These are phyloP conservation scores for Istiophorus platypterus DNA, from an alignment of 2,113 vertebrate species.

Conservation along the genomic window DNA sequence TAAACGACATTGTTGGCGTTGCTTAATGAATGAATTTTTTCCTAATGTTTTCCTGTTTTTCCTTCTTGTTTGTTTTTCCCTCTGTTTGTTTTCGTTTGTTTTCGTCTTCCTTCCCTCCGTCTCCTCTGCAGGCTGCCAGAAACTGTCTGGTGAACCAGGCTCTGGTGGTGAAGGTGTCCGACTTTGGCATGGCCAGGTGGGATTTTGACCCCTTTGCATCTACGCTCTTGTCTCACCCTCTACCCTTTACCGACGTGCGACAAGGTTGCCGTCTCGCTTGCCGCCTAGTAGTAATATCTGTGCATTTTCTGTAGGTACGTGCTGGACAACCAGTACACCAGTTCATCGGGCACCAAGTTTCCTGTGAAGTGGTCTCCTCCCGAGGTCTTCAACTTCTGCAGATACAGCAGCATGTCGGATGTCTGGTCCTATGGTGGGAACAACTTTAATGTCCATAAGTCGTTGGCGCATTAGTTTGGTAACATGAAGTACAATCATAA, in stretches of 20 bases:
- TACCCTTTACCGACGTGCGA: not conserved
- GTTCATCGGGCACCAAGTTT: slow-evolving; percentile 93
- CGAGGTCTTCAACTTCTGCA: slow-evolving; percentile 94
- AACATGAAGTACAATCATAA: not conserved
- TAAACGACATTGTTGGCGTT: too few relatives aligned
- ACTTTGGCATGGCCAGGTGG: slow-evolving; percentile 98
- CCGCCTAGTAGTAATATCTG: not conserved
- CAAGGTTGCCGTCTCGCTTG: not conserved
- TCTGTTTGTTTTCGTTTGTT: too few relatives aligned
- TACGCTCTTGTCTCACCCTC: too few relatives aligned
- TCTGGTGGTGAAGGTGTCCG: slow-evolving; percentile 93
- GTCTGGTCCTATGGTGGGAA: slow-evolving; percentile 94
- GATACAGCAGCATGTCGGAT: slow-evolving; percentile 97
- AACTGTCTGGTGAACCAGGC: slow-evolving; percentile 94
- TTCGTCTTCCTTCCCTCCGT: not conserved
- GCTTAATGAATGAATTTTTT: too few relatives aligned
- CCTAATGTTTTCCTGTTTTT: not conserved
- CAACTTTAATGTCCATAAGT: not conserved
- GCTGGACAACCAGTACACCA: slow-evolving; percentile 94
- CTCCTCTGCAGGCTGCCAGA: slow-evolving; percentile 88
- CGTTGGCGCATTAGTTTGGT: not conserved
- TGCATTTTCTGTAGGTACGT: slow-evolving; percentile 86
- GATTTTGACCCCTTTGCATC: not conserved
- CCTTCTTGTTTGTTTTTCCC: too few relatives aligned
- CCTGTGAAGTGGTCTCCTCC: slow-evolving; percentile 98